Base-by-base conservation (phyloP, 2,888 invertebrate genomes). In the Eristalis intricaria region DNA sequence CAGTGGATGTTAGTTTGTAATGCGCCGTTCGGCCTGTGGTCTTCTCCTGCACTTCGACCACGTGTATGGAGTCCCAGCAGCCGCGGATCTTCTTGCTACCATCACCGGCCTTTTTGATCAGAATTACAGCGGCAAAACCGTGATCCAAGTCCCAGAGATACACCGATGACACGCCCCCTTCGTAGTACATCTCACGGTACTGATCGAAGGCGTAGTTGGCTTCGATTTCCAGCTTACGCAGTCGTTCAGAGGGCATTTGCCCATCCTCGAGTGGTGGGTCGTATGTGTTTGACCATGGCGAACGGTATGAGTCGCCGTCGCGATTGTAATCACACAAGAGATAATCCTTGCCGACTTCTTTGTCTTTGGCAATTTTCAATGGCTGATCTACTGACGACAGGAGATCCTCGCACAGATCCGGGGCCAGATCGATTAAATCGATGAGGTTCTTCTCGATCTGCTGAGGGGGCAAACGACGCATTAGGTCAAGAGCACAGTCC, bases 51-150 rank as follows among this genome's bases (percentile, higher is more conserved):
- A 99, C 99, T 94, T 99, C 99, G 19, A 99, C 98, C 0, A 99
- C 99, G 92, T 99, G 99, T 91, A 99, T 99, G 1, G 99, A 99
- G 93, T 99, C 99, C 99, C 99, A 99, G 93, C 99, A 99, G 1
- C 99, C 99, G 93, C 99, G 99, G 90, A 99, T 99, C 94, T 98
- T 99, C 94, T 98, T 98, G 56, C 98, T 98, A 19, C 99, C 99
- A 93, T 99, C 99, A 0, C 99, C 99, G 0, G 98, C 98, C 94
- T 99, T 99, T 93, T 99, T 99, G 91, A 99, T 99, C 90, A 99
- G 94, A 91, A 99, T 99, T 58, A 99, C 99, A 95, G 97, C 97
- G 89, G 98, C 99, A 95, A 99, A 99, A 5, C 99, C 99, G 93
- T 98, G 97, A 92, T 99, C 99, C 93, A 99, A 95, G 91, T 99